Evolutionary conservation across 2,888 invertebrate species (phyloP).

Genomic region (Amorpha juglandis): DNA sequence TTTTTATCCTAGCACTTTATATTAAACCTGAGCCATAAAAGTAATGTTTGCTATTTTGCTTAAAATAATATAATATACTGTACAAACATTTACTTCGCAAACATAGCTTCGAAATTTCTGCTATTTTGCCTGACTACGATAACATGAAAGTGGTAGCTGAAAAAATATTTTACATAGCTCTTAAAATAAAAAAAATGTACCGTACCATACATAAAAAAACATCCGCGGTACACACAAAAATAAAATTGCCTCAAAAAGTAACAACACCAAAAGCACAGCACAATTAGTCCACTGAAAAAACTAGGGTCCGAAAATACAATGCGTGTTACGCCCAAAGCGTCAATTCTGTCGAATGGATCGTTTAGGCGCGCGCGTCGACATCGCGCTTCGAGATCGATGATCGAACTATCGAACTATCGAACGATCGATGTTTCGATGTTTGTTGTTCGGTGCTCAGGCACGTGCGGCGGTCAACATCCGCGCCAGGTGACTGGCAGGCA

Average conservation of each 20-base stretch:
- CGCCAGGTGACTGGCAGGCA: constrained; percentile 70
- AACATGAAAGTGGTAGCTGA: too few species aligned
- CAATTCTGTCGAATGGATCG: constrained; percentile 52
- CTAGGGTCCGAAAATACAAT: constrained; percentile 29
- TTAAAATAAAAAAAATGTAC: constrained; percentile 17
- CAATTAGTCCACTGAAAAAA: constrained; percentile 39
- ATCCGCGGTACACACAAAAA: constrained; percentile 38
- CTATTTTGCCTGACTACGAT: too few species aligned
- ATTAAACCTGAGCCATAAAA: too few species aligned
- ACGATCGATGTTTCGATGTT: constrained; percentile 19
- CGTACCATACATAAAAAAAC: constrained; percentile 43
- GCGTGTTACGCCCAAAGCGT: constrained; percentile 32
- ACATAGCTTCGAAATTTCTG: too few species aligned
- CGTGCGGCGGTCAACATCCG: constrained; percentile 61
- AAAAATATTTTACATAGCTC: too few species aligned
- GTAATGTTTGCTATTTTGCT: background rate
- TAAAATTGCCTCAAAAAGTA: constrained; percentile 50
- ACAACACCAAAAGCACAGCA: constrained; percentile 43
- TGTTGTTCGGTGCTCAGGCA: constrained; percentile 36
- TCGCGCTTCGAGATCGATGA: constrained; percentile 39
- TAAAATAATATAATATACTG: background rate
- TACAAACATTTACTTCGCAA: background rate
- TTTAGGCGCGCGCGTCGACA: constrained; percentile 52
- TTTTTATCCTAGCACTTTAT: background rate
- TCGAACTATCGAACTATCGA: too few species aligned